Percentiles rank a stretch among this genome's conserved stretches.
These are phyloP conservation scores for Crotalus tigris DNA, from an alignment of 2,113 vertebrate species.

Conservation along the genomic window DNA sequence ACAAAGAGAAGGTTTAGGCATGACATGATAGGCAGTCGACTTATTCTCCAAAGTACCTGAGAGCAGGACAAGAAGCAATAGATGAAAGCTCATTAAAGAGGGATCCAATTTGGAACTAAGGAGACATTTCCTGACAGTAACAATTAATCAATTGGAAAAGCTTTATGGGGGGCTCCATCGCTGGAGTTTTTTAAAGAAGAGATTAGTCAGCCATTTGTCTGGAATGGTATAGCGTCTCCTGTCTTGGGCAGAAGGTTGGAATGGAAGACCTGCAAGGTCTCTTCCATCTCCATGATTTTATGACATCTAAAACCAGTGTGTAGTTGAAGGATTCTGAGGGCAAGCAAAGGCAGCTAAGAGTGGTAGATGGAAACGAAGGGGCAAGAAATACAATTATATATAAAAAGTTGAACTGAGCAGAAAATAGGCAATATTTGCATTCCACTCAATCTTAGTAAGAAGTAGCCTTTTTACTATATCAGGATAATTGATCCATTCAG, in stretches of 20 bases:
- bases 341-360: background rate
- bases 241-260: no score
- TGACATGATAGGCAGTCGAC: no score
- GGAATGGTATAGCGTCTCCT: background rate
- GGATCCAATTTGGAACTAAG: no score
- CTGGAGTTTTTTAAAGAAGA: no score
- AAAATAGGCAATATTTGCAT: background rate
- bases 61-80: no score
- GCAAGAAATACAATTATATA: background rate
- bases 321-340: background rate
- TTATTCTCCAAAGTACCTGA: no score
- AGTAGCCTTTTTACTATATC: background rate
- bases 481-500: background rate
- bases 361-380: background rate
- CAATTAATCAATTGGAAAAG: no score
- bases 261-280: background rate
- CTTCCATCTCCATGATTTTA: background rate
- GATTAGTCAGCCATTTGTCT: background rate
- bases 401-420: background rate
- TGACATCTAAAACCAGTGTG: background rate
- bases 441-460: background rate
- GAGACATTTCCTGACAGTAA: no score
- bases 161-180: background rate
- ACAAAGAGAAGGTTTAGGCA: no score
- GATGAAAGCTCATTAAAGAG: no score